phyloP scores from a whole-genome alignment of 2,113 vertebrate genomes.

The Macroglossus sobrinus region DNA sequence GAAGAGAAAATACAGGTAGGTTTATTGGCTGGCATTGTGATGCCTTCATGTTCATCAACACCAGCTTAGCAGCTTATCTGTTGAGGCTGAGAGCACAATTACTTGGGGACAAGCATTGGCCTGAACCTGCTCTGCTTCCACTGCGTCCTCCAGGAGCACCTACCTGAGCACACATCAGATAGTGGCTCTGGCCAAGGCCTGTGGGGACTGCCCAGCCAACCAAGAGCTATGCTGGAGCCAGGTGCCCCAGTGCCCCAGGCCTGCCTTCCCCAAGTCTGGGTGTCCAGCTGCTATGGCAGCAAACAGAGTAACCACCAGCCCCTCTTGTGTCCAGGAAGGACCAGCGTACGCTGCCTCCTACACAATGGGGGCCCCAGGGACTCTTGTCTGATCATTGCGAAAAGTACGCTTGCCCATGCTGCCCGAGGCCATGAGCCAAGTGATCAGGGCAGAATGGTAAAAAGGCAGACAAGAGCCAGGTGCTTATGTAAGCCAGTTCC shows the following conservation, averaged over 20 bases:
- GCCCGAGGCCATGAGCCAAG: rapidly evolving
- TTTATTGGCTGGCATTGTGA: rapidly evolving
- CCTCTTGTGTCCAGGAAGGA: no score
- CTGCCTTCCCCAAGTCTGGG: no score
- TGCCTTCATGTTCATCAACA: rapidly evolving
- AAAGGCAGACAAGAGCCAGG: background rate
- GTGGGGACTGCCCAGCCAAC: background rate
- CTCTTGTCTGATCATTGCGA: rapidly evolving
- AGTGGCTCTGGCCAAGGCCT: rapidly evolving
- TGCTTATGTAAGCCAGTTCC: background rate
- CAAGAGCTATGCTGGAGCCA: background rate
- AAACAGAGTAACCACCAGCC: background rate
- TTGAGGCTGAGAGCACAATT: background rate
- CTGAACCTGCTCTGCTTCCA: background rate
- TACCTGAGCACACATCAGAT: background rate
- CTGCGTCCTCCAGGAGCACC: background rate
- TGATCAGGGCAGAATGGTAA: background rate
- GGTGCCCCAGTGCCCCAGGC: background rate
- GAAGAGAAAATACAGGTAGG: background rate
- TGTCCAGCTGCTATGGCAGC: background rate
- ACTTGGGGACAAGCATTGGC: rapidly evolving
- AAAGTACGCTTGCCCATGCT: background rate
- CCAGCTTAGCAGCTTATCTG: rapidly evolving
- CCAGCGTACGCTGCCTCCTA: background rate
- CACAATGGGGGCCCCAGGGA: background rate